phyloP scores from a whole-genome alignment of 2,113 vertebrate species.

The Cynocephalus volans region DNA sequence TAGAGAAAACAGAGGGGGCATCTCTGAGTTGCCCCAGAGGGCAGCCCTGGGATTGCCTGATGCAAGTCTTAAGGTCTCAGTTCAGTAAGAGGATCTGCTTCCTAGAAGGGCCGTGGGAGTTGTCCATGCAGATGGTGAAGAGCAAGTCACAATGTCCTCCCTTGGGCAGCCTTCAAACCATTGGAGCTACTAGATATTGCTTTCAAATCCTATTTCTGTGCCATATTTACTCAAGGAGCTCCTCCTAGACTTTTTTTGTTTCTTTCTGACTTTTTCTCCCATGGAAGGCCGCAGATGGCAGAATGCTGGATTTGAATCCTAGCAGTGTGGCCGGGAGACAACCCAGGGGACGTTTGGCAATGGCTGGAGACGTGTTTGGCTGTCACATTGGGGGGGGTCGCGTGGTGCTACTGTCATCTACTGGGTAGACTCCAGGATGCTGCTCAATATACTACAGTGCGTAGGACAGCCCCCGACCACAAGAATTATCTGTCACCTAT shows the following conservation, averaged over 20 bases:
- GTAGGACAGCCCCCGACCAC: neutral
- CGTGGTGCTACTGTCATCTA: neutral
- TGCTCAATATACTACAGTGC: fast-evolving
- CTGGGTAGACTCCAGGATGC: neutral
- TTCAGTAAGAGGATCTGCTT: neutral
- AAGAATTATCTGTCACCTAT: neutral
- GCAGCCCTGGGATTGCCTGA: neutral
- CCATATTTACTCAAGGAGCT: neutral
- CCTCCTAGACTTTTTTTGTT: fast-evolving
- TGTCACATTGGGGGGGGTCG: neutral
- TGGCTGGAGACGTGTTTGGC: neutral
- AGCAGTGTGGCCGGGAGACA: fast-evolving
- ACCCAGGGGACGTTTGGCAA: neutral
- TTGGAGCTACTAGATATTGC: neutral
- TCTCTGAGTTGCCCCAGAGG: neutral
- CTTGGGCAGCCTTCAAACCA: neutral
- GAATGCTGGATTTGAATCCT: neutral
- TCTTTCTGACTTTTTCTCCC: neutral
- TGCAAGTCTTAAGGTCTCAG: neutral
- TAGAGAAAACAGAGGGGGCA: neutral
- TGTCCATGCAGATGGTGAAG: neutral
- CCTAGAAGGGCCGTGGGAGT: neutral
- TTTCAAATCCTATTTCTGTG: neutral
- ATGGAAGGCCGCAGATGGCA: neutral
- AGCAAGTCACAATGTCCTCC: neutral